Percentiles rank a stretch among this genome's conserved stretches.
These are phyloP conservation scores for Pachydiplax longipennis DNA, from an alignment of 2,888 invertebrate genomes.

Conservation along the genomic window DNA sequence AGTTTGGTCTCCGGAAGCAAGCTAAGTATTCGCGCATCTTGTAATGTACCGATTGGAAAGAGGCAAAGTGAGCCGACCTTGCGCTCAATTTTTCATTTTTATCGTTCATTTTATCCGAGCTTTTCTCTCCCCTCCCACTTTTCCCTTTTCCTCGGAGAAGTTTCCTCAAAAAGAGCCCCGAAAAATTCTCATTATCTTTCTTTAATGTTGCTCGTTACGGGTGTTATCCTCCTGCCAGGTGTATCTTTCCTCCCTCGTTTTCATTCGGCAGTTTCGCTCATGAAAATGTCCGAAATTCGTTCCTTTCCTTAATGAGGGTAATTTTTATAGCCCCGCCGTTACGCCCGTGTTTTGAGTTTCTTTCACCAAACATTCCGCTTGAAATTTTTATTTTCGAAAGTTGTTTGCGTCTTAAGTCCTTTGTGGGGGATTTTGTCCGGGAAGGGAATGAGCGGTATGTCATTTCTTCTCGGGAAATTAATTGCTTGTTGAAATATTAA, in stretches of 20 bases:
- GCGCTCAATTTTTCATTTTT: neutral
- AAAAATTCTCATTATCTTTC: neutral
- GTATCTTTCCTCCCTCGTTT: neutral
- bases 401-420: no score
- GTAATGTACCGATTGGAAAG: neutral
- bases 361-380: neutral
- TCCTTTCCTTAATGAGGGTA: no score
- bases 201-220: neutral
- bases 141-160: neutral
- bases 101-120: neutral
- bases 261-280: no score
- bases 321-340: no score
- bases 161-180: neutral
- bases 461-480: neutral
- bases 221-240: neutral
- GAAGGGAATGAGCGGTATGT: no score
- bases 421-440: no score
- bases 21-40: neutral
- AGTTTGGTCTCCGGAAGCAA: constrained; percentile 27
- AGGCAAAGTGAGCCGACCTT: neutral
- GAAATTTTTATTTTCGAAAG: neutral
- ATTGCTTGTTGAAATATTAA: neutral
- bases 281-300: no score
- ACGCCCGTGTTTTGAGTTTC: neutral
- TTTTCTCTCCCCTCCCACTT: neutral